These are phyloP conservation scores for Pituophis catenifer DNA, from an alignment of 2,113 vertebrate species.

Conservation along the genomic window DNA sequence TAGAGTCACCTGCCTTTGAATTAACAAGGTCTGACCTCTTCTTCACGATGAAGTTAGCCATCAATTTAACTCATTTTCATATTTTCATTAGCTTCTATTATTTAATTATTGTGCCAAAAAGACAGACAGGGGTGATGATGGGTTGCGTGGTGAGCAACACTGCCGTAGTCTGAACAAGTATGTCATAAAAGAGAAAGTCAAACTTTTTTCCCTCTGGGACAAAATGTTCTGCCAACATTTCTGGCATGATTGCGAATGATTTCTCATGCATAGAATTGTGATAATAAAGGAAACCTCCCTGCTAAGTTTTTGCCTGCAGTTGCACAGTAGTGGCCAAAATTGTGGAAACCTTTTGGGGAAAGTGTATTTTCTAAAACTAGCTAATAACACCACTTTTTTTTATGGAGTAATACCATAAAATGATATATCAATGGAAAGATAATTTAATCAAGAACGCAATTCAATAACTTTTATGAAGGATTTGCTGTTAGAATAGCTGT, in stretches of 20 bases:
- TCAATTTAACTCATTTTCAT: not conserved
- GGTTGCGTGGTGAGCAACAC: not conserved
- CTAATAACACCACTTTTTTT: too few relatives aligned
- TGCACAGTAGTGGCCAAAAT: not conserved
- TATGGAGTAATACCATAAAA: too few relatives aligned
- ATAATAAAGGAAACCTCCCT: not conserved
- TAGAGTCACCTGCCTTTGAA: not conserved
- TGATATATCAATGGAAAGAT: too few relatives aligned
- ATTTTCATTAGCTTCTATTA: constrained; percentile 1
- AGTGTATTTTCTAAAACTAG: too few relatives aligned
- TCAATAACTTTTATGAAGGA: too few relatives aligned
- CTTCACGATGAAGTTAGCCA: not conserved
- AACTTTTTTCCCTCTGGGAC: not conserved
- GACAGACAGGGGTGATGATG: not conserved
- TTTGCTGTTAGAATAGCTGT: too few relatives aligned
- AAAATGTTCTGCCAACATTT: not conserved
- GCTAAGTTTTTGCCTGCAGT: not conserved
- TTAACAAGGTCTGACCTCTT: not conserved
- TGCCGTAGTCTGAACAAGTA: not conserved
- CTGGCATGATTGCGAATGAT: not conserved
- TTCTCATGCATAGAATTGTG: not conserved
- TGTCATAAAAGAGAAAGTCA: not conserved
- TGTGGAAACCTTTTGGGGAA: too few relatives aligned
- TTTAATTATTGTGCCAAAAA: not conserved
- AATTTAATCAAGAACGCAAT: too few relatives aligned